Evolutionary conservation across 2,113 vertebrate species (phyloP).

Genomic region (Egretta garzetta): DNA sequence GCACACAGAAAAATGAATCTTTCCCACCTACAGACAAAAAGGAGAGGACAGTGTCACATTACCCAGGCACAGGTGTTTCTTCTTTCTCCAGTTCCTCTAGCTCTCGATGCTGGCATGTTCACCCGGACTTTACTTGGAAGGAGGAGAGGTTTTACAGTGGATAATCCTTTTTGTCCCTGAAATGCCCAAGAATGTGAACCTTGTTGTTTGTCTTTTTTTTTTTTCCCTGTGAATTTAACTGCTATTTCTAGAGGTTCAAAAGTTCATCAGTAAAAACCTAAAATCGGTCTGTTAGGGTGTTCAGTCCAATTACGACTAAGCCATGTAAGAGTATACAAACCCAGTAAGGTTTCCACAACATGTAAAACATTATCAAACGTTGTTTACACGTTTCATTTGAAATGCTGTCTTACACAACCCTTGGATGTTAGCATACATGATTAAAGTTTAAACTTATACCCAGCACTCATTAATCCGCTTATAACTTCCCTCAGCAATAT

Average conservation of each 20-base stretch:
- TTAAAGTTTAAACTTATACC: conserved; percentile 1
- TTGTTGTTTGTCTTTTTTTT: not conserved
- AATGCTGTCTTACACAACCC: not conserved
- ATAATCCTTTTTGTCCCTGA: conserved; percentile 19
- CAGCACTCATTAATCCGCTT: not conserved
- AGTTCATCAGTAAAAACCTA: not conserved
- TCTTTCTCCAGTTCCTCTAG: not conserved
- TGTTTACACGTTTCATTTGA: not conserved
- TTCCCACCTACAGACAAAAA: not conserved
- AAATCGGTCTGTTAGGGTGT: not conserved
- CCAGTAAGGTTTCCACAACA: not conserved
- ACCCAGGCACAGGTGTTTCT: not conserved
- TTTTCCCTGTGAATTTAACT: not conserved
- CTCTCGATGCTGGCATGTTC: not conserved
- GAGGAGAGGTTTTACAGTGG: not conserved
- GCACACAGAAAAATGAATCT: not conserved
- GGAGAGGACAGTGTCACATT: not conserved
- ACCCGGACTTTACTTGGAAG: not conserved
- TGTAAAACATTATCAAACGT: not conserved
- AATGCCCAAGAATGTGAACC: not conserved
- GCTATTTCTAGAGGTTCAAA: not conserved
- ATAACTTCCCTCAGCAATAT: not conserved
- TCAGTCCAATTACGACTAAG: not conserved
- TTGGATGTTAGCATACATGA: not conserved
- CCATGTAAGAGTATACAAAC: not conserved